These are phyloP conservation scores for Neoascia interrupta DNA, from an alignment of 2,888 invertebrate species.

Conservation along the genomic window DNA sequence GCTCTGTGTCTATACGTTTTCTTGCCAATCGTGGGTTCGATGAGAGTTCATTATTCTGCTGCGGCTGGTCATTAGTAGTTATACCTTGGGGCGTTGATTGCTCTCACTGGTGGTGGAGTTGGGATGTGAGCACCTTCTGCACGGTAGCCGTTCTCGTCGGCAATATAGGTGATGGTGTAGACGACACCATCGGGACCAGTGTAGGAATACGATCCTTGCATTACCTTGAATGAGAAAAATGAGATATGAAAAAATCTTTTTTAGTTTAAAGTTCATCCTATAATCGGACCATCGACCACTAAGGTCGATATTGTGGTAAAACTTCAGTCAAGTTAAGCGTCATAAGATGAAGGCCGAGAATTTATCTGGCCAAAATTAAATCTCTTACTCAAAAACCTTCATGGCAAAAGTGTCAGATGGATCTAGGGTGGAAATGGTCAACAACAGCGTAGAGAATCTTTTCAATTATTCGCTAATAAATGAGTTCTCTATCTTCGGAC, in stretches of 20 bases:
- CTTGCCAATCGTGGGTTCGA: constrained; percentile 36
- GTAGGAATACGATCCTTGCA: constrained; percentile 82
- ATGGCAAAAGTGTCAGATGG: too few relatives aligned
- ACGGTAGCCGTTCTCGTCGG: constrained; percentile 80
- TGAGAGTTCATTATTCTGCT: constrained; percentile 7
- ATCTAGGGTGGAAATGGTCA: too few relatives aligned
- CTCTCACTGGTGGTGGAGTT: constrained; percentile 78
- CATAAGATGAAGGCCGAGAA: too few relatives aligned
- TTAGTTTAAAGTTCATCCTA: background rate
- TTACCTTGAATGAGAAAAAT: constrained; percentile 77
- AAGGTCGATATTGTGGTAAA: too few relatives aligned
- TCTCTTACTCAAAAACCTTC: too few relatives aligned
- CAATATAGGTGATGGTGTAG: constrained; percentile 81
- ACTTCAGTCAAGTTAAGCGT: too few relatives aligned
- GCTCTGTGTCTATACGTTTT: constrained; percentile 28
- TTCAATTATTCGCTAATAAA: too few relatives aligned
- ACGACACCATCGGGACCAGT: constrained; percentile 82
- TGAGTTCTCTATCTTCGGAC: too few relatives aligned
- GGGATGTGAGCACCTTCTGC: constrained; percentile 81
- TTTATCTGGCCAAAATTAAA: too few relatives aligned
- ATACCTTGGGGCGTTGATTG: constrained; percentile 71
- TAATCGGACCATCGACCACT: too few relatives aligned
- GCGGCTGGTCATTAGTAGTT: constrained; percentile 53
- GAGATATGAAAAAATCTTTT: too few relatives aligned
- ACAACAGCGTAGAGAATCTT: too few relatives aligned